phyloP scores from a whole-genome alignment of 2,113 vertebrate species.

The Sceloporus tristichus region DNA sequence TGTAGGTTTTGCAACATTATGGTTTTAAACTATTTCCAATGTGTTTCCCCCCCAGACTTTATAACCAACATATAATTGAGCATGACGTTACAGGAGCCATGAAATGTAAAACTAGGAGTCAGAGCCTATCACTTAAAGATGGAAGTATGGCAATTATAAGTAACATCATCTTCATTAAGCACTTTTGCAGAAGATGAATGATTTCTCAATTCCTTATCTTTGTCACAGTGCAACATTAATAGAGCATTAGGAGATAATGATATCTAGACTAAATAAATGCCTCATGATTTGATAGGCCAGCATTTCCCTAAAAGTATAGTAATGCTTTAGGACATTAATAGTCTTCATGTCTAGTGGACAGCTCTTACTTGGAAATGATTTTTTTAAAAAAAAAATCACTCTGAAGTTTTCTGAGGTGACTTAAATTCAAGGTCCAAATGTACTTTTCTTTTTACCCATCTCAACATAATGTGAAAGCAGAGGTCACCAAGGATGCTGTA shows the following conservation, averaged over 20 bases:
- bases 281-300: constrained; percentile 63
- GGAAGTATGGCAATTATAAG: constrained; percentile 76
- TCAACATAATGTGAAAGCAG: constrained; percentile 61
- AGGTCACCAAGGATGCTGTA: constrained; percentile 52
- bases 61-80: constrained; percentile 49
- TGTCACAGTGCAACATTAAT: constrained; percentile 80
- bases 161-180: constrained; percentile 83
- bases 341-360: constrained; percentile 56
- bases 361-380: constrained; percentile 54
- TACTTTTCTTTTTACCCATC: constrained; percentile 53
- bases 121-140: constrained; percentile 68
- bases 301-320: constrained; percentile 60
- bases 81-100: constrained; percentile 48
- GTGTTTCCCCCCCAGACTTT: constrained; percentile 14
- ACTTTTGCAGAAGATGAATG: constrained; percentile 71
- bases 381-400: no score
- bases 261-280: constrained; percentile 75
- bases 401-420: neutral
- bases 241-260: constrained; percentile 83
- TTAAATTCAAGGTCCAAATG: constrained; percentile 30
- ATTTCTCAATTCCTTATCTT: constrained; percentile 60
- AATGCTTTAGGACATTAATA: constrained; percentile 65
- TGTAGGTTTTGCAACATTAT: neutral
- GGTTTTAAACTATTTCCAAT: constrained; percentile 40
- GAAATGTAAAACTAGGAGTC: constrained; percentile 67